Percentiles rank a stretch among this genome's conserved stretches.
Conservation (phyloP, 1,140 invertebrate genomes). For the Coboldia fuscipes region DNA sequence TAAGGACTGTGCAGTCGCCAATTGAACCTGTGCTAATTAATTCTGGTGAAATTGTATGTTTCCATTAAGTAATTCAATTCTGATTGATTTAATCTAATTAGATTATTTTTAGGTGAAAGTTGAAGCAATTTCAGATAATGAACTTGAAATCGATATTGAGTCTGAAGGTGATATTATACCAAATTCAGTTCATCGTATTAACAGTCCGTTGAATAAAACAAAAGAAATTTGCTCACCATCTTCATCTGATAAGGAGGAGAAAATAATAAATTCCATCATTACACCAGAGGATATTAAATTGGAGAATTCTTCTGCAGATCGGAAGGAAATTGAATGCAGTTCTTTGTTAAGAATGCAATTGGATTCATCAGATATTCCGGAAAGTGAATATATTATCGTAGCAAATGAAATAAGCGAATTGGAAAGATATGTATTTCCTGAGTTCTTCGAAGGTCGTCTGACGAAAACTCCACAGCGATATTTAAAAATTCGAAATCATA, state of each 20-base stretch:
- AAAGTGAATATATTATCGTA: slow-evolving; percentile 23
- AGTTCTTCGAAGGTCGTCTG: slow-evolving; percentile 34
- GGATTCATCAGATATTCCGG: too few species aligned
- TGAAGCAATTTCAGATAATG: slow-evolving; percentile 27
- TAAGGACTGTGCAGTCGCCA: not conserved
- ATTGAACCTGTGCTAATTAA: not conserved
- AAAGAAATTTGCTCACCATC: not conserved
- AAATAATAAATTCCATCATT: not conserved
- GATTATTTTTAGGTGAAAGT: slow-evolving; percentile 20
- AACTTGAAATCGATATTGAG: slow-evolving; percentile 32
- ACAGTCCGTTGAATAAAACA: slow-evolving; percentile 4
- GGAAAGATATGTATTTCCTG: slow-evolving; percentile 30
- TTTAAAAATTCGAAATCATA: slow-evolving; percentile 35
- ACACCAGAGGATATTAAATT: not conserved
- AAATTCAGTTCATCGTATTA: too few species aligned
- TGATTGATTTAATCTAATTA: not conserved
- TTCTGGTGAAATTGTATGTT: not conserved
- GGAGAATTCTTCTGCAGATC: not conserved
- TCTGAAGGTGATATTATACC: slow-evolving; percentile 25
- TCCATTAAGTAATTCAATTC: too few species aligned
- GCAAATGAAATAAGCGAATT: slow-evolving; percentile 24
- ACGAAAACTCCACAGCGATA: slow-evolving; percentile 35
- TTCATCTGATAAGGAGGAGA: too few species aligned
- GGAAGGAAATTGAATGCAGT: too few species aligned
- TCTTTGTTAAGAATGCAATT: too few species aligned